Base-by-base conservation (phyloP, 2,113 vertebrate species). In the Eolophus roseicapilla region DNA sequence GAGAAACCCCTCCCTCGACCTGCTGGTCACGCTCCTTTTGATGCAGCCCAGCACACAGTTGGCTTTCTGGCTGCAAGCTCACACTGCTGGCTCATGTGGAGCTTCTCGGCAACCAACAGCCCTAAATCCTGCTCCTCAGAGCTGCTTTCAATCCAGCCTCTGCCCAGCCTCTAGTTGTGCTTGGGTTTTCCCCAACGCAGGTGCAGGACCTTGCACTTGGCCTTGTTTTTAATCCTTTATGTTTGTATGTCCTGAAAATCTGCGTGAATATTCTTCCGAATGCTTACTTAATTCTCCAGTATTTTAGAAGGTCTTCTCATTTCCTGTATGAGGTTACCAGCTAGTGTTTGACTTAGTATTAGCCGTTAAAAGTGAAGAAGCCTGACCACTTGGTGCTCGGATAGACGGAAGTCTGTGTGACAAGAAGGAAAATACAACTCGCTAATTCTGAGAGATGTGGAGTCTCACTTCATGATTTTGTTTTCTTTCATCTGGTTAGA, bases 391-490 rank as follows among this genome's bases (percentile, higher is more conserved):
- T 64, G 46, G 25, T 74, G 53, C 63, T 46, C 12, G 49, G 29
- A 33, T 50, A 52, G 60, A 78, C 68, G 63, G 68, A 91, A 90
- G 53, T 93, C 49, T 74, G 37, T 0, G 0, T 62, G 23, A 73
- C 4, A 27, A 50, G 41, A 50, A 85, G 92, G 86, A 91, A 88
- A 49, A 73, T 69, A 74, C 43, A 83, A 53, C 3, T 55, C 59
- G 53, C 55, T 77, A 70, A 31, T 93, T 88, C 68, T 90, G 67
- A 76, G 46, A 95, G 87, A 91, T 1, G 7, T 2, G 0, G 23
- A 74, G 71, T 94, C 95, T 96, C 90, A 63, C 73, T 95, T 95
- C 68, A 2, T 27, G 10, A 47, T 93, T 96, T 94, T 84, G 9
- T 59, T 81, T 88, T 83, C 52, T 81, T 90, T 88, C 4, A 43